phyloP scores from a whole-genome alignment of 2,797 vertebrate genomes.

The Agapornis canus region DNA sequence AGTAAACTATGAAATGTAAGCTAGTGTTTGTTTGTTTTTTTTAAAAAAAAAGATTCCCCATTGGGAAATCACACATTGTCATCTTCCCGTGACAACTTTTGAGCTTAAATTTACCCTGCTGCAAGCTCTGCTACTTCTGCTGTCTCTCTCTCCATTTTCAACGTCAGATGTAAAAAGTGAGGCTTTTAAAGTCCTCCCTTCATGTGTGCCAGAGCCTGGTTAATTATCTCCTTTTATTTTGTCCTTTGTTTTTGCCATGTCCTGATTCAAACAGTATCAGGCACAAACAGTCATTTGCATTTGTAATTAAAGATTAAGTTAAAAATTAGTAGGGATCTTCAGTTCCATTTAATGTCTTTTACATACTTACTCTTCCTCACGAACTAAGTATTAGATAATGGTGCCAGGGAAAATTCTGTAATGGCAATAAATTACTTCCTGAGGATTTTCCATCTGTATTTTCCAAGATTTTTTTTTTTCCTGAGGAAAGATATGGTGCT shows the following conservation, averaged over 20 bases:
- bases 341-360: slow-evolving; percentile 23
- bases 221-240: slow-evolving; percentile 7
- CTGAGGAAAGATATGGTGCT: background rate
- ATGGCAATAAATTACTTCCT: slow-evolving; percentile 34
- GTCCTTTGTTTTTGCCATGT: background rate
- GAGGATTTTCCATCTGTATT: slow-evolving; percentile 24
- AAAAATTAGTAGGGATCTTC: slow-evolving; percentile 9
- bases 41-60: background rate
- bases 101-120: background rate
- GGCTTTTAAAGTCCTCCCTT: background rate
- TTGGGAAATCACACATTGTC: background rate
- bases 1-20: background rate
- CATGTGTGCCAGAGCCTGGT: background rate
- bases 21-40: background rate
- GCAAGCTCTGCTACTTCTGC: slow-evolving; percentile 27
- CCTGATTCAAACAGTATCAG: background rate
- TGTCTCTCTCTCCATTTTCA: slow-evolving; percentile 29
- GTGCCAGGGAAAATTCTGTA: slow-evolving; percentile 25
- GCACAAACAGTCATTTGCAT: background rate
- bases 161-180: background rate
- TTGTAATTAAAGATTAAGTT: background rate
- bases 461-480: background rate
- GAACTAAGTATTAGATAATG: background rate
- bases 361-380: background rate
- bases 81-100: background rate